These are phyloP conservation scores for Acrobasis repandana DNA, from an alignment of 2,888 invertebrate genomes.

Conservation along the genomic window DNA sequence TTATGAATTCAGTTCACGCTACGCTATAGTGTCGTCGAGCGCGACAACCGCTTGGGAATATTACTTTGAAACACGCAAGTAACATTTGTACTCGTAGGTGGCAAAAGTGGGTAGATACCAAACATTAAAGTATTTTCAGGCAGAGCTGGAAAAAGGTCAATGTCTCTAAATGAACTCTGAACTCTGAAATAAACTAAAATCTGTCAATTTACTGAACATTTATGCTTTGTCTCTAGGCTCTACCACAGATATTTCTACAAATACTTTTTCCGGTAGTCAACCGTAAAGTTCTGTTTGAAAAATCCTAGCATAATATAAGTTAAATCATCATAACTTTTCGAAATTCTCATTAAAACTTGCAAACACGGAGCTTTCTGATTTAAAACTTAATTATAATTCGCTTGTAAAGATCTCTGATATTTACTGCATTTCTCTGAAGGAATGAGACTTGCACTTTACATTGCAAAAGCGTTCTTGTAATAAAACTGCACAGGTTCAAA, in stretches of 20 bases:
- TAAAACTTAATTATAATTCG: not conserved
- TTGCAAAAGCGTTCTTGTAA: slow-evolving; percentile 17
- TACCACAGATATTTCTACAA: no score
- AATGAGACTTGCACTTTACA: slow-evolving; percentile 1
- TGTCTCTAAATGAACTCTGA: no score
- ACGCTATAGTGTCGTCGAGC: slow-evolving; percentile 4
- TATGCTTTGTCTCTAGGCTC: no score
- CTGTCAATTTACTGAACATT: no score
- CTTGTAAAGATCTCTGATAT: not conserved
- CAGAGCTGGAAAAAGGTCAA: no score
- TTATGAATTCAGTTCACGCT: slow-evolving; percentile 10
- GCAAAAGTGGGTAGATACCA: not conserved
- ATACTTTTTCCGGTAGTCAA: no score
- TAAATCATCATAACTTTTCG: no score
- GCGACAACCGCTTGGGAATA: not conserved
- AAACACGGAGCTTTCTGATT: not conserved
- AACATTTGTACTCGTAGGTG: not conserved
- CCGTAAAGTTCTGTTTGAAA: no score
- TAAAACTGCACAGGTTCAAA: slow-evolving; percentile 13
- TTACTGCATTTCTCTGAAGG: not conserved
- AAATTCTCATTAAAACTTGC: not conserved
- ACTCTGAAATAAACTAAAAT: no score
- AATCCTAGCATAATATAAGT: no score
- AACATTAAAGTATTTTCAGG: not conserved
- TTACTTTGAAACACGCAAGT: not conserved